Percentiles rank a stretch among this genome's conserved stretches.
Conservation (phyloP, 2,888 invertebrate genomes). For the Platycheirus rosarum region DNA sequence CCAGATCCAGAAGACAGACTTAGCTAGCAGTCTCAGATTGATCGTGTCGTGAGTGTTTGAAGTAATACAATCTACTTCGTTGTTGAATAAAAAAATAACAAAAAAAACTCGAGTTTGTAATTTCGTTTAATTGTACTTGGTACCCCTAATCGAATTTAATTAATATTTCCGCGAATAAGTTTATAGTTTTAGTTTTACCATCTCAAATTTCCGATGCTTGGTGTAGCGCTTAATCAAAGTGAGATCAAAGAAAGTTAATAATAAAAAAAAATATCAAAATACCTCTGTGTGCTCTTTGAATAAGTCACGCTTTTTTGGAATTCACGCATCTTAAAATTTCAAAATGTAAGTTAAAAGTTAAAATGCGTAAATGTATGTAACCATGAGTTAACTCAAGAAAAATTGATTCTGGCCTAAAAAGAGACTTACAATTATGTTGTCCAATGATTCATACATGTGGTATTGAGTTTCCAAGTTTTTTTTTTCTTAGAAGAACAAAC, state of each 20-base stretch:
- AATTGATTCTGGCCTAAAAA: neutral
- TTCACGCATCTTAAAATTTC: constrained; percentile 45
- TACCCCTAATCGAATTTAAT: constrained; percentile 55
- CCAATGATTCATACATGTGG: constrained; percentile 54
- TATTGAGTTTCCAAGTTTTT: constrained; percentile 49
- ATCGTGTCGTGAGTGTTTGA: constrained; percentile 64
- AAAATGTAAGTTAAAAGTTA: constrained; percentile 57
- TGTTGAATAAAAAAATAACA: constrained; percentile 13
- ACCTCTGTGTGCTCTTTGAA: constrained; percentile 44
- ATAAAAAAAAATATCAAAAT: constrained; percentile 3
- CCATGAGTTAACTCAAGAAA: too few species aligned
- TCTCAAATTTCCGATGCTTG: constrained; percentile 3
- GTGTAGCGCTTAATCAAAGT: constrained; percentile 21
- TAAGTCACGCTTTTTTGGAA: constrained; percentile 58
- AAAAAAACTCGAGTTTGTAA: constrained; percentile 13
- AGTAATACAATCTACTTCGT: constrained; percentile 1
- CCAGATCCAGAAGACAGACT: constrained; percentile 43
- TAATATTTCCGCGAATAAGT: constrained; percentile 48
- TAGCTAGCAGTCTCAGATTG: constrained; percentile 60
- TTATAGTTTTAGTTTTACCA: constrained; percentile 3
- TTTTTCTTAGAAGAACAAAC: constrained; percentile 51
- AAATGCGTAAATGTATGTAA: too few species aligned
- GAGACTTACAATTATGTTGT: constrained; percentile 14
- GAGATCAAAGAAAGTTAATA: constrained; percentile 19
- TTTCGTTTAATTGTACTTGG: constrained; percentile 19